phyloP scores from a whole-genome alignment of 2,797 vertebrate species.

The Anolis apletophallus region DNA sequence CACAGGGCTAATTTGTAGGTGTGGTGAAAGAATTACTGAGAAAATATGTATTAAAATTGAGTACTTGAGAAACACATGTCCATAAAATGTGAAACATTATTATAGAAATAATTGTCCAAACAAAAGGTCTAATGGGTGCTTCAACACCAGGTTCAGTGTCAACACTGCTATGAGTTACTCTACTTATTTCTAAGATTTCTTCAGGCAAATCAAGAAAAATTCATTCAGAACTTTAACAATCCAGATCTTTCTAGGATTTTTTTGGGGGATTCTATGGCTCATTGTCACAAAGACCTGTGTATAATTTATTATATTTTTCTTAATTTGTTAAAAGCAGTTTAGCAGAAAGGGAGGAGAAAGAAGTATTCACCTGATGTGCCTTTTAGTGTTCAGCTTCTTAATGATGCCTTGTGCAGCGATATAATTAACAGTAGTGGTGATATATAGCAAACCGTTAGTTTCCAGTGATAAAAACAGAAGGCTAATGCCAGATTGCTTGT shows the following conservation, averaged over 20 bases:
- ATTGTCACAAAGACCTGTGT: constrained; percentile 40
- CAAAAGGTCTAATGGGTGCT: background rate
- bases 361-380: constrained; percentile 63
- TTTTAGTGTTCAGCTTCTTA: constrained; percentile 71
- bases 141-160: no score
- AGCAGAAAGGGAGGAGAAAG: constrained; percentile 59
- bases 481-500: constrained; percentile 79
- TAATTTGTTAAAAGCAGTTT: constrained; percentile 44
- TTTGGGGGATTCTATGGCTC: fast-evolving
- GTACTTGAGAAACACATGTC: background rate
- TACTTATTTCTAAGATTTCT: background rate
- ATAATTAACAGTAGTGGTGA: constrained; percentile 76
- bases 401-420: constrained; percentile 70
- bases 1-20: background rate
- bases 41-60: background rate
- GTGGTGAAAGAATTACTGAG: background rate
- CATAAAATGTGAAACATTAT: background rate
- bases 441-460: constrained; percentile 64
- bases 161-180: background rate
- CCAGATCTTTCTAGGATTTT: background rate
- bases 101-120: background rate
- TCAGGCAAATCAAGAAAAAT: background rate
- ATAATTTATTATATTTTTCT: constrained; percentile 47
- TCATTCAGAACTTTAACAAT: background rate
- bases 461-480: constrained; percentile 74